Percentiles rank a stretch among this genome's conserved stretches.
These are phyloP conservation scores for Chaetoderma sp. DNA, from an alignment of 2,888 invertebrate species.

Conservation along the genomic window DNA sequence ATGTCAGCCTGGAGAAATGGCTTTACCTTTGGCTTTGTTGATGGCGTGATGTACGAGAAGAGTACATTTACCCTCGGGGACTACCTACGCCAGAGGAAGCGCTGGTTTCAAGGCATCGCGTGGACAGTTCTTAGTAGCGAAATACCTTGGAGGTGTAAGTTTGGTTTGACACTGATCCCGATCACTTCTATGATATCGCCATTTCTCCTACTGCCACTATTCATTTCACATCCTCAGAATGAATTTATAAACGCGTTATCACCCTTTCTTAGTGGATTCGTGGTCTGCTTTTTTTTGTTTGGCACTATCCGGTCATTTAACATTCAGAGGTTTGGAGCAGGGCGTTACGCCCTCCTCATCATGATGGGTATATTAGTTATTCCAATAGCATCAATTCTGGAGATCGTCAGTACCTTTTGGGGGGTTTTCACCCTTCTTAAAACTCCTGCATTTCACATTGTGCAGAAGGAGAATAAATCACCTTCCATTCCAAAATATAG, in stretches of 20 bases:
- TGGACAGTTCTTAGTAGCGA: constrained; percentile 44
- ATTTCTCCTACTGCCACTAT: constrained; percentile 36
- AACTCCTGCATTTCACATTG: constrained; percentile 37
- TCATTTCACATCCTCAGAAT: no score
- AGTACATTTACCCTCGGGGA: constrained; percentile 56
- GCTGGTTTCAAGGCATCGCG: constrained; percentile 58
- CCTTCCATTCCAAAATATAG: no score
- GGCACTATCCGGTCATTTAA: constrained; percentile 43
- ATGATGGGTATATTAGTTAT: constrained; percentile 32
- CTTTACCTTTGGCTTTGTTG: constrained; percentile 56
- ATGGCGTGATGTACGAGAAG: constrained; percentile 60
- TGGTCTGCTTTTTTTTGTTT: constrained; percentile 39
- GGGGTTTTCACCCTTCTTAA: constrained; percentile 37
- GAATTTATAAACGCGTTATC: constrained; percentile 32
- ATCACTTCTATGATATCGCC: constrained; percentile 37
- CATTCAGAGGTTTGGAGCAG: no score
- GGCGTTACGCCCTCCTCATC: constrained; percentile 31
- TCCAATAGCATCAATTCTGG: constrained; percentile 37
- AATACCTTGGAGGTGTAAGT: constrained; percentile 47
- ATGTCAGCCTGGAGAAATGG: constrained; percentile 53
- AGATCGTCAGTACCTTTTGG: constrained; percentile 36
- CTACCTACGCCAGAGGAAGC: constrained; percentile 52
- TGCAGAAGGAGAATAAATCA: constrained; percentile 39
- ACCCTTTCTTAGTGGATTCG: constrained; percentile 38
- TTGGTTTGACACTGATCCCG: constrained; percentile 43